phyloP scores from a whole-genome alignment of 2,797 vertebrate species.

The Aratinga solstitialis region DNA sequence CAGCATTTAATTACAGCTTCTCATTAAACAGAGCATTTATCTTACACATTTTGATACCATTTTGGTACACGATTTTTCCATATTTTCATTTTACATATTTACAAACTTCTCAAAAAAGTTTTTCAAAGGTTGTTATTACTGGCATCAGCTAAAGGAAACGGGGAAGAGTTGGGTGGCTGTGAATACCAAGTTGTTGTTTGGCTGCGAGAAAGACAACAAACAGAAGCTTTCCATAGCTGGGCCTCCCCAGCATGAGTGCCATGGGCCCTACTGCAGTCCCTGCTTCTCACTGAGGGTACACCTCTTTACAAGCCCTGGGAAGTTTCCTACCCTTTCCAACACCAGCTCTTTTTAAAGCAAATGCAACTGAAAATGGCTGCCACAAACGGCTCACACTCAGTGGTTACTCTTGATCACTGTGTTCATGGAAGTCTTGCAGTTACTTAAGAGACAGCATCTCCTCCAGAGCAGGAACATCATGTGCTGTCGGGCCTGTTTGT shows the following conservation, averaged over 20 bases:
- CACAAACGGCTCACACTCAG: neutral
- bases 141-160: slow-evolving; percentile 32
- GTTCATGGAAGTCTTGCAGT: neutral
- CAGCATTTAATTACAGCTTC: slow-evolving; percentile 47
- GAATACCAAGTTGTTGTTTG: slow-evolving; percentile 5
- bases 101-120: slow-evolving; percentile 66
- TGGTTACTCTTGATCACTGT: neutral
- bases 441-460: neutral
- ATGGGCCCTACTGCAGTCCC: neutral
- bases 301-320: neutral
- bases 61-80: slow-evolving; percentile 45
- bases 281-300: neutral
- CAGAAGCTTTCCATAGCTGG: neutral
- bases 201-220: neutral
- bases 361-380: neutral
- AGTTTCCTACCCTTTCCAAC: neutral
- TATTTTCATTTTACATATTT: slow-evolving; percentile 72
- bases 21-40: slow-evolving; percentile 42
- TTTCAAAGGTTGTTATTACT: slow-evolving; percentile 52
- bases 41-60: slow-evolving; percentile 57
- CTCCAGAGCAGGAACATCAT: neutral
- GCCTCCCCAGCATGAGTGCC: neutral
- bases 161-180: neutral
- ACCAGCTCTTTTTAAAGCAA: neutral
- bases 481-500: neutral